Evolutionary conservation across 2,797 vertebrate species (phyloP), one percentile per base, ranked within the genome.

Genomic region (Chloroceryle amazona): DNA sequence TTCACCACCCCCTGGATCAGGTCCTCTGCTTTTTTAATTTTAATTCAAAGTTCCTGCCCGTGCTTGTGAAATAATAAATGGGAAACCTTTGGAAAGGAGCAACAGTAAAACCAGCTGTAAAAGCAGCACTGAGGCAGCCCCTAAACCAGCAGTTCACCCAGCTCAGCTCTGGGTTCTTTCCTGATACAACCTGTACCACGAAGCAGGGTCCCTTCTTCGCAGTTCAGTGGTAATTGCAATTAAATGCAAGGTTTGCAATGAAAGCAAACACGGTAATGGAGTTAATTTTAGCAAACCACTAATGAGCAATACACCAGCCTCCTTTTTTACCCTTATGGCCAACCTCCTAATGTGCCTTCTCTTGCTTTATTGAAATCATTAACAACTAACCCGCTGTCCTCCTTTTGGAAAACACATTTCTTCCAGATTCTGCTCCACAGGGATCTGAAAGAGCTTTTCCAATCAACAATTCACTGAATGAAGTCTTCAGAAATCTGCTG

Each of bases 201-300:
- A 68, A 37, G 46, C 67, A 57, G 54, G 63, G 46, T 41, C 37
- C 41, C 54, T 83, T 68, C 68, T 70, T 63, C 4, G 21, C 78
- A 89, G 62, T 12, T 67, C 75, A 22, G 63, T 33, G 55, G 35
- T 49, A 85, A 94, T 41, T 95, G 81, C 90, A 95, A 92, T 92
- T 94, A 86, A 81, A 89, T 67, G 71, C 66, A 72, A 90, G 89
- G 85, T 83, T 96, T 96, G 90, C 75, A 86, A 33, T 57, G 90
- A 94, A 96, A 96, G 85, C 95, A 98, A 98, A 97, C 90, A 94
- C 1, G 1, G 89, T 47, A 86, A 96, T 89, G 73, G 95, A 96
- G 93, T 94, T 98, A 96, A 97, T 97, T 98, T 94, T 94, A 96
- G 87, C 93, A 96, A 97, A 75, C 52, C 87, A 68, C 96, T 97